These are phyloP conservation scores for Seriola aureovittata DNA, from an alignment of 2,113 vertebrate genomes.

Conservation along the genomic window DNA sequence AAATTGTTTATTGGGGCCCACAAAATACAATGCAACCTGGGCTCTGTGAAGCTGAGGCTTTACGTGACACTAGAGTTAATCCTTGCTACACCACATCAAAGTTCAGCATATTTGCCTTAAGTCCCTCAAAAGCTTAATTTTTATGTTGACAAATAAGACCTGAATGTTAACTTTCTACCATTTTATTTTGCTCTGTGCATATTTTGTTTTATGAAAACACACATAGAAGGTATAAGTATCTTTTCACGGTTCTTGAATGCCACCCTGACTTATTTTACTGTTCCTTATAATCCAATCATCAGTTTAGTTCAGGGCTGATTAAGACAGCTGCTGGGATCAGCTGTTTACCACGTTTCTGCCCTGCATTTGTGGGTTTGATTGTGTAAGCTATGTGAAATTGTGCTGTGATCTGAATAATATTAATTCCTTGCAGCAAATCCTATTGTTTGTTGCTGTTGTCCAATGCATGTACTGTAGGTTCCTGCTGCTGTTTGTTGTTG, in stretches of 20 bases:
- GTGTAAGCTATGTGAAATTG: constrained; percentile 32
- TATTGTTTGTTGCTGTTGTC: constrained; percentile 53
- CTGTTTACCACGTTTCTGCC: neutral
- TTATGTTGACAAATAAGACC: neutral
- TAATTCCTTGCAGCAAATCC: constrained; percentile 39
- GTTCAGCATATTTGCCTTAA: too few species aligned
- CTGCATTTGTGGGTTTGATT: constrained; percentile 29
- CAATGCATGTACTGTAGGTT: constrained; percentile 16
- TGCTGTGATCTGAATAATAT: constrained; percentile 29
- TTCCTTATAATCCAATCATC: constrained; percentile 2
- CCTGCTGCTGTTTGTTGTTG: constrained; percentile 46
- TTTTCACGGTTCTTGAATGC: neutral
- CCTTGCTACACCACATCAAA: too few species aligned
- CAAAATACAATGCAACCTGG: too few species aligned
- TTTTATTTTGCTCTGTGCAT: too few species aligned
- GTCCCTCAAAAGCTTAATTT: neutral
- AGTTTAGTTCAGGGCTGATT: constrained; percentile 4
- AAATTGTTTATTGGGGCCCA: too few species aligned
- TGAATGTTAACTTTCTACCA: too few species aligned
- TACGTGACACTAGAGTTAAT: too few species aligned
- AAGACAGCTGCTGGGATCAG: constrained; percentile 19
- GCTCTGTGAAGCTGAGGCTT: too few species aligned
- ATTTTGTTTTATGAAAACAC: neutral
- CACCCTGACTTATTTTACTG: neutral
- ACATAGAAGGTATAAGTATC: neutral